Conservation (phyloP, 1,140 invertebrate genomes). For the Caenorhabditis latens region DNA sequence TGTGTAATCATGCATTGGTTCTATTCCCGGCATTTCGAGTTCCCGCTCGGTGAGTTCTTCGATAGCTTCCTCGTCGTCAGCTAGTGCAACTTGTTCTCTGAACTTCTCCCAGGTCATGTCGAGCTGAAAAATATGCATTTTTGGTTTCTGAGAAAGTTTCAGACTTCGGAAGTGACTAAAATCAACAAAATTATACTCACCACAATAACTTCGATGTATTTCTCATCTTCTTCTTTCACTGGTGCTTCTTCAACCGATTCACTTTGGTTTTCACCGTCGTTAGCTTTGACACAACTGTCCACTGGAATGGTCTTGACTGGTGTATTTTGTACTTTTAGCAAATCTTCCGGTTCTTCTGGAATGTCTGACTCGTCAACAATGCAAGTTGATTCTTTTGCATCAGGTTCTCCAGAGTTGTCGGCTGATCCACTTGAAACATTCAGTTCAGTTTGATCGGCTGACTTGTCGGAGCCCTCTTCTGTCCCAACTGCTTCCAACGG, state of each 20-base stretch:
- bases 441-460: not conserved
- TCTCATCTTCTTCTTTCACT: not conserved
- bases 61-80: not conserved
- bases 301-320: not conserved
- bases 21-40: not conserved
- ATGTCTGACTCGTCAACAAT: slow-evolving; percentile 3
- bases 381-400: not conserved
- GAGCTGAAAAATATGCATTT: not conserved
- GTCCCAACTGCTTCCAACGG: not conserved
- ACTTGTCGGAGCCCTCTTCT: not conserved
- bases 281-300: not conserved
- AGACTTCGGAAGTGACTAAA: not conserved
- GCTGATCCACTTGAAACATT: too few species aligned
- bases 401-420: too few species aligned
- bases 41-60: not conserved
- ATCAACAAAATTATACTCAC: not conserved
- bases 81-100: too few species aligned
- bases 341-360: slow-evolving; percentile 25
- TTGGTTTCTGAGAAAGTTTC: not conserved
- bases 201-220: slow-evolving; percentile 22
- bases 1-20: slow-evolving; percentile 1
- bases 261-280: not conserved
- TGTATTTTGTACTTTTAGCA: not conserved
- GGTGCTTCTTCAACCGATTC: too few species aligned
- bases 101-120: slow-evolving; percentile 4